These are phyloP conservation scores for Glossophaga mutica DNA, from an alignment of 2,797 vertebrate genomes.

Conservation along the genomic window DNA sequence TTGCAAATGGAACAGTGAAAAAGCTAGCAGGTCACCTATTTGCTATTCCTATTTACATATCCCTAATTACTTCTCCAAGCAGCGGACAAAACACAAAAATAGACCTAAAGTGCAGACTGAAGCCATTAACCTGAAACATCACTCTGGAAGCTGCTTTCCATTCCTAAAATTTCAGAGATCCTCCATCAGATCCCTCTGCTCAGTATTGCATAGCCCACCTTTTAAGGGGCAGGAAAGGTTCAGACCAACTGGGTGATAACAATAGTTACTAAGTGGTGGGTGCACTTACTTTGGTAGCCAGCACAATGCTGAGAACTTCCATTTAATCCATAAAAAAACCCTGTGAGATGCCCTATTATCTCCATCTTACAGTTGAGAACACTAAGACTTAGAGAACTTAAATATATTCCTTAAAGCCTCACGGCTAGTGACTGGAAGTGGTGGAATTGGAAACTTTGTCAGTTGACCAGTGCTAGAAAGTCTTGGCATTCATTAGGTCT, in stretches of 20 bases:
- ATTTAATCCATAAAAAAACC: not conserved
- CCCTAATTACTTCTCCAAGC: slow-evolving; percentile 7
- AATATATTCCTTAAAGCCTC: not conserved
- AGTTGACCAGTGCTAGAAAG: not conserved
- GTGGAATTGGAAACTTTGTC: not conserved
- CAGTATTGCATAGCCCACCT: not conserved
- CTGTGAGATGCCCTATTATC: not conserved
- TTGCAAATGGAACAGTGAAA: not conserved
- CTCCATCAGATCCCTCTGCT: not conserved
- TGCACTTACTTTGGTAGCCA: not conserved
- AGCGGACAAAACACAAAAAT: not conserved
- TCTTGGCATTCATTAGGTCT: not conserved
- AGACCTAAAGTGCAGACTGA: not conserved
- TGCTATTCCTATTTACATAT: not conserved
- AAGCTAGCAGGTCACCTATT: not conserved
- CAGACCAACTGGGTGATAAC: not conserved
- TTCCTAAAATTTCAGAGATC: not conserved
- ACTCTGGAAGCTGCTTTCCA: not conserved
- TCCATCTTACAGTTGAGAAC: not conserved
- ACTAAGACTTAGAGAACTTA: not conserved
- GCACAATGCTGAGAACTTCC: not conserved
- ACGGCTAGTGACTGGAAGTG: not conserved
- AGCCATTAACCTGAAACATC: not conserved
- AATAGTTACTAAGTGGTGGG: not conserved
- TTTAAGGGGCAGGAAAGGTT: not conserved